phyloP scores from a whole-genome alignment of 1,140 invertebrate species.

The Sesamia nonagrioides region DNA sequence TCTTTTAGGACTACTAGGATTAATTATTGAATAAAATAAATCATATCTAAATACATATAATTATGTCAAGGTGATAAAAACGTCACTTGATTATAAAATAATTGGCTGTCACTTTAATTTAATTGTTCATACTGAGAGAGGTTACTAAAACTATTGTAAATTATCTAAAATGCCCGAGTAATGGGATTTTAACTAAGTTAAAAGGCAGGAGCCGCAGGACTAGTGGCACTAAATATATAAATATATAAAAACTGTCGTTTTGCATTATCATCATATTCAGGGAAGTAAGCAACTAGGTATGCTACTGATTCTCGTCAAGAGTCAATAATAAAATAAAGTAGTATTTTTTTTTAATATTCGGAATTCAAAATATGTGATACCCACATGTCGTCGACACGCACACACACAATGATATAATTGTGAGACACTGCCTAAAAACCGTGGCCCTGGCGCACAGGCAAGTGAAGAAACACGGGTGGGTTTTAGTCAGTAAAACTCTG shows the following conservation, averaged over 20 bases:
- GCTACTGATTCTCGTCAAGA: too few relatives aligned
- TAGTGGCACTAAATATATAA: not conserved
- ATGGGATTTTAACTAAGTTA: not conserved
- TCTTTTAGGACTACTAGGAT: not conserved
- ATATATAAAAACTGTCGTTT: not conserved
- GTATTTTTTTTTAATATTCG: not conserved
- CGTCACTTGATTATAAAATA: conserved; percentile 1
- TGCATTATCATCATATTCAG: too few relatives aligned
- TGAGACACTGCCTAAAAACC: too few relatives aligned
- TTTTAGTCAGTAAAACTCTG: too few relatives aligned
- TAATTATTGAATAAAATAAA: conserved; percentile 3
- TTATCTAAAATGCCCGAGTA: not conserved
- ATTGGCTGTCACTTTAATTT: conserved; percentile 29
- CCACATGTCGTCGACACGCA: too few relatives aligned
- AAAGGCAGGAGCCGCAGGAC: not conserved
- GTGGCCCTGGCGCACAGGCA: too few relatives aligned
- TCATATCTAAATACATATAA: conserved; percentile 3
- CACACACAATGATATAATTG: too few relatives aligned
- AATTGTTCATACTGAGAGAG: not conserved
- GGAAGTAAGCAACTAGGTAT: too few relatives aligned
- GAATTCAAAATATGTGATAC: not conserved
- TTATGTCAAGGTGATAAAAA: conserved; percentile 5
- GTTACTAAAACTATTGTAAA: conserved; percentile 16
- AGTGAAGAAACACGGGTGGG: too few relatives aligned
- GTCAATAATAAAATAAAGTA: not conserved